Percentiles rank a stretch among this genome's conserved stretches.
Evolutionary conservation across 1,140 invertebrate genomes (phyloP).

Genomic region (Bombus sibiricus): DNA sequence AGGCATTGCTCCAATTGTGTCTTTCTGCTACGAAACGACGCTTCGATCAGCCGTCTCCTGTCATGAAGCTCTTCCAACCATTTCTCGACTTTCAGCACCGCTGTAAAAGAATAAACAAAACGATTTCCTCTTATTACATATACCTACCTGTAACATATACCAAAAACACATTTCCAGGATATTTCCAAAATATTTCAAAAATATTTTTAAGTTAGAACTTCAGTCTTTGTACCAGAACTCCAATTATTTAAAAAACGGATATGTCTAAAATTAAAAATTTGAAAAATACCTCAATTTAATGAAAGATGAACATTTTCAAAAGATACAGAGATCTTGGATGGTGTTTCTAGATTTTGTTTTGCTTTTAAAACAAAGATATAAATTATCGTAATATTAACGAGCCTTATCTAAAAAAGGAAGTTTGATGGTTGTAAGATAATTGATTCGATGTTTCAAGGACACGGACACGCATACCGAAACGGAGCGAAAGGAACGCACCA

Average conservation of each 20-base stretch:
- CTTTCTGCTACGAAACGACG: conserved; percentile 88
- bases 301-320: not conserved
- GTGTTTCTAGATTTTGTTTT: not conserved
- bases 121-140: not conserved
- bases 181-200: not conserved
- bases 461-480: not conserved
- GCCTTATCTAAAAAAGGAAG: not conserved
- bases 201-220: no score
- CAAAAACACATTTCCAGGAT: no score
- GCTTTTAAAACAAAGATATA: not conserved
- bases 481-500: conserved; percentile 12
- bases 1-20: conserved; percentile 90
- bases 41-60: conserved; percentile 88
- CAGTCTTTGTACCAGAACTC: no score
- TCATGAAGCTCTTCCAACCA: conserved; percentile 92
- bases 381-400: not conserved
- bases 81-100: conserved; percentile 88
- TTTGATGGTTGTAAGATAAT: not conserved
- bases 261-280: not conserved
- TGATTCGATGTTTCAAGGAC: not conserved
- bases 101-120: conserved; percentile 75
- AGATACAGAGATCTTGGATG: no score
- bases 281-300: not conserved
- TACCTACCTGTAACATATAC: no score
- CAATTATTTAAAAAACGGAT: not conserved